A percentile compares a stretch with the other conserved stretches of the same genome.
These are phyloP conservation scores for Meles meles DNA, from an alignment of 2,113 vertebrate genomes.

Conservation along the genomic window DNA sequence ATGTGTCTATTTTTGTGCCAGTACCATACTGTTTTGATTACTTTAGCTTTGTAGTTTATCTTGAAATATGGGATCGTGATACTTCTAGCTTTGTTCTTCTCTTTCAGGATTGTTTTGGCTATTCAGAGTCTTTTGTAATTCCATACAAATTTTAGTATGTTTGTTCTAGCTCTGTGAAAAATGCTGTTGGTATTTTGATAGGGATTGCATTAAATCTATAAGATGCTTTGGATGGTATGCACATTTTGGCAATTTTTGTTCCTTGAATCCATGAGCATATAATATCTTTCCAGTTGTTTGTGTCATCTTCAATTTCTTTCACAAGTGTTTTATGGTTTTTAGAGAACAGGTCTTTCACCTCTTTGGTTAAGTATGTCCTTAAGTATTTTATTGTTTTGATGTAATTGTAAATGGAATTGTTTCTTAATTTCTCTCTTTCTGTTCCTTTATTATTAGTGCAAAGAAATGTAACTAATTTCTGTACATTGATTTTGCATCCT, in stretches of 20 bases:
- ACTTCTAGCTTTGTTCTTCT: neutral
- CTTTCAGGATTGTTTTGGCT: neutral
- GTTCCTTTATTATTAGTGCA: neutral
- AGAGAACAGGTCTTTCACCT: neutral
- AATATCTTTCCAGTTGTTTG: neutral
- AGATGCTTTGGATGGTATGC: neutral
- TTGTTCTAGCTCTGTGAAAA: neutral
- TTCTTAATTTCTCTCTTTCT: neutral
- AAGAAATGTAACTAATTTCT: neutral
- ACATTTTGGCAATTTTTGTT: neutral
- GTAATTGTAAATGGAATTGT: neutral
- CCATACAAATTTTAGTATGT: neutral
- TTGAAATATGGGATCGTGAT: neutral
- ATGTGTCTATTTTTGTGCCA: neutral
- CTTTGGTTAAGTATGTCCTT: neutral
- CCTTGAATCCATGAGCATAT: neutral
- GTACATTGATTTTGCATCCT: neutral
- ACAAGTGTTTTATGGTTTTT: neutral
- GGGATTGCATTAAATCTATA: neutral
- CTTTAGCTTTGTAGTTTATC: neutral
- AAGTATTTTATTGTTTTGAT: neutral
- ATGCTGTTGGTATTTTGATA: neutral
- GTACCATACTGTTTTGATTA: neutral
- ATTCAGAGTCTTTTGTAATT: neutral
- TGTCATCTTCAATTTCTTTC: neutral